Conservation (phyloP, 2,888 invertebrate genomes). For the Macrosoma leucophasiata region DNA sequence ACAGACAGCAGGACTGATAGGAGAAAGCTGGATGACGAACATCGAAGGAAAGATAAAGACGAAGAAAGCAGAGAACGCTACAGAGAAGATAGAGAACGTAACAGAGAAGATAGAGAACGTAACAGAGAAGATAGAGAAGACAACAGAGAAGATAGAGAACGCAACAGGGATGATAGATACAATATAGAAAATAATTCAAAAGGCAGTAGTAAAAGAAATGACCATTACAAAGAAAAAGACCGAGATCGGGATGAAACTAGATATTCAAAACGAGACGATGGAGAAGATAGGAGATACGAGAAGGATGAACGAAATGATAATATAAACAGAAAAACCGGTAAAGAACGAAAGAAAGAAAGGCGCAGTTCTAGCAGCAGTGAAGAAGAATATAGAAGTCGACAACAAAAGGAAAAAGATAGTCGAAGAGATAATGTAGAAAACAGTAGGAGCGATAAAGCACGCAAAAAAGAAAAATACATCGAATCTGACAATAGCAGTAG, state of each 20-base stretch:
- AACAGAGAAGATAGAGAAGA: conserved; percentile 1
- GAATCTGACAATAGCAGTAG: conserved; percentile 7
- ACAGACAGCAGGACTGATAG: too few relatives aligned
- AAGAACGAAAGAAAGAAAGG: background rate
- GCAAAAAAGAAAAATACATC: conserved; percentile 6
- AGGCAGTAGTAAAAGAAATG: conserved; percentile 17
- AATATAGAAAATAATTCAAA: conserved; percentile 23
- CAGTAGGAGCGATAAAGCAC: too few relatives aligned
- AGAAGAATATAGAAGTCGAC: conserved; percentile 1
- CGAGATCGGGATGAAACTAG: conserved; percentile 11
- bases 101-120: conserved; percentile 5
- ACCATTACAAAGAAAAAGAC: conserved; percentile 21
- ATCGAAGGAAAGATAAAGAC: conserved; percentile 18
- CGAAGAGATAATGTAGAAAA: conserved; percentile 8
- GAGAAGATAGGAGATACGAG: conserved; percentile 1
- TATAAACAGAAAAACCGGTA: background rate
- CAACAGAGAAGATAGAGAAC: conserved; percentile 7
- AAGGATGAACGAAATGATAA: background rate
- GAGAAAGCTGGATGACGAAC: conserved; percentile 11
- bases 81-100: conserved; percentile 3
- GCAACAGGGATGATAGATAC: conserved; percentile 15
- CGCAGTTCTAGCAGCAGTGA: background rate
- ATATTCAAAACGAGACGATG: conserved; percentile 6
- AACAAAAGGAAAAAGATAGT: conserved; percentile 7
- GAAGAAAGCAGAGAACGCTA: conserved; percentile 6